Conservation (phyloP, 1,140 invertebrate species). For the Lucilia sericata region DNA sequence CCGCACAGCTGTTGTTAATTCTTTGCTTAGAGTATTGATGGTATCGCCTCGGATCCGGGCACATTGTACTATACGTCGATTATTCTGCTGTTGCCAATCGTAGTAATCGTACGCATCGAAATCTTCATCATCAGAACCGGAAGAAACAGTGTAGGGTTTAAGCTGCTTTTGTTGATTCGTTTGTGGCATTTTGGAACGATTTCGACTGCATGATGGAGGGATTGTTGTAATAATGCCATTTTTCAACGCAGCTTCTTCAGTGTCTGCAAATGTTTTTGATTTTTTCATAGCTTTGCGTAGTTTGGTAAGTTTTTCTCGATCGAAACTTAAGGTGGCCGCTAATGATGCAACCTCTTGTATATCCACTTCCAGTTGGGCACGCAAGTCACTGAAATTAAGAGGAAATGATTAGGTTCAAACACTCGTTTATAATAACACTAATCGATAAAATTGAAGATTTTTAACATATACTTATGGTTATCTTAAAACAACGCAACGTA, state of each 20-base stretch:
- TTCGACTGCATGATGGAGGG: conserved; percentile 68
- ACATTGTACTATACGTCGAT: conserved; percentile 56
- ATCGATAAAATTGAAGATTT: no score
- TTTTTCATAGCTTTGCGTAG: conserved; percentile 59
- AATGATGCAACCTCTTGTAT: conserved; percentile 65
- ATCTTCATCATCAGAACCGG: conserved; percentile 60
- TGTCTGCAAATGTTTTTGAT: conserved; percentile 47
- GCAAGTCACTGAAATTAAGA: conserved; percentile 79
- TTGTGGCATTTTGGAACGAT: background rate
- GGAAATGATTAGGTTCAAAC: conserved; percentile 25
- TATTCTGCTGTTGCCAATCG: conserved; percentile 56
- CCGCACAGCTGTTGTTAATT: conserved; percentile 87
- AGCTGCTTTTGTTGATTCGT: conserved; percentile 49
- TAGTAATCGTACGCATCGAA: conserved; percentile 66
- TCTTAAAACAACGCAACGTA: no score
- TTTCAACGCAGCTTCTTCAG: conserved; percentile 56
- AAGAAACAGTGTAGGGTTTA: conserved; percentile 54
- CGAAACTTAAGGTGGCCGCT: conserved; percentile 61
- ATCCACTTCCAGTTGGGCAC: conserved; percentile 89
- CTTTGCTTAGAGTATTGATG: conserved; percentile 70
- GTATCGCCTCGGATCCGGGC: conserved; percentile 68
- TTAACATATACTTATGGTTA: no score
- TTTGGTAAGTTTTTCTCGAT: conserved; percentile 64
- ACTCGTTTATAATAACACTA: no score
- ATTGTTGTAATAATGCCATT: conserved; percentile 69